Base-by-base conservation (phyloP, 2,888 invertebrate species). In the Archips xylosteana region DNA sequence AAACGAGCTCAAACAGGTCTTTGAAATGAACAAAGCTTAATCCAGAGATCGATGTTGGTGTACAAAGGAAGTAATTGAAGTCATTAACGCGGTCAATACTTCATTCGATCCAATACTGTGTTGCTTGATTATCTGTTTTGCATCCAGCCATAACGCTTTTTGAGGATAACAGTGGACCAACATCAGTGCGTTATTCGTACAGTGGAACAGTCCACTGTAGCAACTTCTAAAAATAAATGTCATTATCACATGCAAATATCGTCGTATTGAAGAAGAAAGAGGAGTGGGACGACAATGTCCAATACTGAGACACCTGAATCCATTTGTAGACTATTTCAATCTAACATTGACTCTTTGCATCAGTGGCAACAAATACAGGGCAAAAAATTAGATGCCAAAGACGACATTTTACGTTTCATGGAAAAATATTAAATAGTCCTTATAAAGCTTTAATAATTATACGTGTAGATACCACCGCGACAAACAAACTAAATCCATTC, bases 21-120 rank as follows among this genome's bases (percentile, higher is more conserved):
- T 64, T 64, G 49, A n/a, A 64, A 49, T 32, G 6, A 49, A 64
- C 64, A 64, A 49, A n/a, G 62, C 64, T 49, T 45, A 64, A 64
- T 64, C 64, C 64, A 32, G n/a, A 64, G 36, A 49, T 34, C 47
- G 49, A 49, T 45, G 49, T n/a, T 10, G 34, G 64, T 13, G 36
- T 32, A 39, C 61, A 61, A 61, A 39, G 39, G n/a, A n/a, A 61
- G 8, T 39, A 39, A 39, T 39, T 39, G n/a, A 34, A 64, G 34
- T 12, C n/a, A 64, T 64, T 64, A 64, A 49, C 9, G 49, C 49
- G 13, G 34, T 64, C 64, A 36, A 64, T 63, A 64, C 47, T 45
- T 23, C 62, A 45, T 45, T 45, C 32, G 12, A 61, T 39, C 61
- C 36, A 61, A 61, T 36, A 36, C 36, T 47, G 45, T 12, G 42